Evolutionary conservation across 2,888 invertebrate species (phyloP), one percentile per base, ranked within the genome.

Genomic region (Ectobius pallidus): DNA sequence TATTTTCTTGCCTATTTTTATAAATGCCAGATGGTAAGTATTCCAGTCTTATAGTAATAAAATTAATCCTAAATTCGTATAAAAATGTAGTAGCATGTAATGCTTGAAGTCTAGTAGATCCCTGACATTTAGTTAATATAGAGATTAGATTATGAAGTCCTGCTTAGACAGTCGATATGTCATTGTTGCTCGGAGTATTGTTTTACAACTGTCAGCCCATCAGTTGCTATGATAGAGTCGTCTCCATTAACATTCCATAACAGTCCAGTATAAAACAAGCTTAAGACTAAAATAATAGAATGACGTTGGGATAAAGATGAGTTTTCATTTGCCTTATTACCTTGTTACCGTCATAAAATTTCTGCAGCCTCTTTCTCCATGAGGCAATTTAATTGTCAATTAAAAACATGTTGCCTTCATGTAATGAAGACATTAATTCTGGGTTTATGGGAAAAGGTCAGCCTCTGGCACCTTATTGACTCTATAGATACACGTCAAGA

Each of bases 241-340:
- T 70, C 70, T 70, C 34, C 44, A 42, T 58, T 58, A 70, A 70
- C 70, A 70, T 70, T 69, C 69, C 69, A 22, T 14, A 34, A 7
- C 67, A 44, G 42, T 39, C 34, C 22, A 16, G 32, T 63, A 39
- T 34, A 20, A 39, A 63, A 39, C 63, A 63, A 63, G 18, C 18
- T 49, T n/a, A 18, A 22, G 49, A 18, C 49, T 4, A 18, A 49
- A 46, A 46, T 46, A 46, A 18, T 49, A 49, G 49, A 18, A 49
- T 49, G 49, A 18, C 18, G 49, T 49, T 20, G 16, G 22, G 49
- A 49, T 49, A 49, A 30, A 58, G 58, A 58, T 58, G 58, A 30
- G 58, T 25, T 58, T n/a, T 58, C 3, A 25, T 27, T 58, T 58
- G 6, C 4, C 34, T 30, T 62, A 62, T 34, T 62, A 62, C 62